These are phyloP conservation scores for Dermochelys coriacea DNA, from an alignment of 2,797 vertebrate species.

Conservation along the genomic window DNA sequence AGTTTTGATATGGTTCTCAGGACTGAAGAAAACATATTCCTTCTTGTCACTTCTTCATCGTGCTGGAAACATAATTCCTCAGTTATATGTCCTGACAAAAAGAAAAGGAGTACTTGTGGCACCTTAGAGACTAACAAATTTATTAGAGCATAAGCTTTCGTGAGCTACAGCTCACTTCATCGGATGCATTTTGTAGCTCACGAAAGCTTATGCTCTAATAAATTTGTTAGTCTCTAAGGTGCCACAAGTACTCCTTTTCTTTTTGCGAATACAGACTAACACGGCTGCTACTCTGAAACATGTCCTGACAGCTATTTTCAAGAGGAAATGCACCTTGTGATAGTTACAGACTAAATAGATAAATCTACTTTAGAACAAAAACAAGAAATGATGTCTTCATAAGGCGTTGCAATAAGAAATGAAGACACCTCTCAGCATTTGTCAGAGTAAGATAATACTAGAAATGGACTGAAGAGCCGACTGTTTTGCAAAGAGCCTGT, in stretches of 20 bases:
- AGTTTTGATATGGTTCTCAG: neutral
- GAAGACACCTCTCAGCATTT: neutral
- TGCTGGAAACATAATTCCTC: neutral
- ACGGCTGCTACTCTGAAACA: too few species aligned
- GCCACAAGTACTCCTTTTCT: too few species aligned
- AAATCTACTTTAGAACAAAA: neutral
- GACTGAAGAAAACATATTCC: neutral
- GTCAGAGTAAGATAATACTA: neutral
- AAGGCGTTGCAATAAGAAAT: neutral
- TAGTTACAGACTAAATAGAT: neutral
- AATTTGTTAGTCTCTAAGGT: too few species aligned
- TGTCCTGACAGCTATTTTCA: neutral
- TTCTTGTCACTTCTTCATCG: neutral
- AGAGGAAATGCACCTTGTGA: neutral
- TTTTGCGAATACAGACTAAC: too few species aligned
- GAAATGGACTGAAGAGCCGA: neutral
- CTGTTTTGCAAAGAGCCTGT: neutral
- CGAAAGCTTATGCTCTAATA: too few species aligned
- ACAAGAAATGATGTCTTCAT: neutral
- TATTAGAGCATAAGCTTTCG: too few species aligned
- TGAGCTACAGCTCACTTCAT: too few species aligned
- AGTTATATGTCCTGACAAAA: neutral
- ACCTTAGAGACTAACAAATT: too few species aligned
- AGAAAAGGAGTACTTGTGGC: too few species aligned
- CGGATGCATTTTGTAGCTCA: too few species aligned